Percentiles rank a stretch among this genome's conserved stretches.
These are phyloP conservation scores for Rapana venosa DNA, from an alignment of 2,888 invertebrate species.

Conservation along the genomic window DNA sequence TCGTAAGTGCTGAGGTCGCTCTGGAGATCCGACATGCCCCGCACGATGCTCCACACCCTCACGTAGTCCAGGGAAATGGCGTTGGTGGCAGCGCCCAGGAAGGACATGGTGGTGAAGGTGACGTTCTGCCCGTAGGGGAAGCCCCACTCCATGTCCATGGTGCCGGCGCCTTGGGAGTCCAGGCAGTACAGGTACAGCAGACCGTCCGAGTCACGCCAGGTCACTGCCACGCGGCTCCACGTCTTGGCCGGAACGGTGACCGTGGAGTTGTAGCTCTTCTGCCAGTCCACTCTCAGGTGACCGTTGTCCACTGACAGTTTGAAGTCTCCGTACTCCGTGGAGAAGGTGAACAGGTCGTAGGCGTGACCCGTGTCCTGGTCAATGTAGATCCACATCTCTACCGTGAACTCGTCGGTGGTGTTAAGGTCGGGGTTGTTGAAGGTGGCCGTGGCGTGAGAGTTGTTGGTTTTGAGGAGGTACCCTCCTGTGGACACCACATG, in stretches of 20 bases:
- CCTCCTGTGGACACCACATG: slow-evolving; percentile 4
- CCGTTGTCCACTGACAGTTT: slow-evolving; percentile 16
- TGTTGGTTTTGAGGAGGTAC: background rate
- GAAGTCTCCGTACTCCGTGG: background rate
- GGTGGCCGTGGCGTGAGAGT: background rate
- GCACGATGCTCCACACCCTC: slow-evolving; percentile 72
- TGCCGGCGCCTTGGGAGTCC: background rate
- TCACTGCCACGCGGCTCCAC: slow-evolving; percentile 37
- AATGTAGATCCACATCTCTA: slow-evolving; percentile 33
- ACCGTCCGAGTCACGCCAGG: slow-evolving; percentile 32
- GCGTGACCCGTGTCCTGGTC: background rate
- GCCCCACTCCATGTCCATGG: slow-evolving; percentile 22
- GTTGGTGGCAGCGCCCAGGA: slow-evolving; percentile 20
- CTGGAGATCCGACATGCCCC: slow-evolving; percentile 63
- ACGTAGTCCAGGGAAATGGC: slow-evolving; percentile 77
- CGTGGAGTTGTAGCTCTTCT: slow-evolving; percentile 33
- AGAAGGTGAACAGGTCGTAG: slow-evolving; percentile 25
- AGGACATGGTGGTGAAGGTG: slow-evolving; percentile 8
- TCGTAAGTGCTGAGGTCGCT: slow-evolving; percentile 46
- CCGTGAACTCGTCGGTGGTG: slow-evolving; percentile 23
- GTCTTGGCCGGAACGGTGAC: slow-evolving; percentile 16
- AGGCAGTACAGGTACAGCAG: slow-evolving; percentile 30
- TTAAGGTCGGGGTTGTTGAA: background rate
- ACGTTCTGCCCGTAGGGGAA: slow-evolving; percentile 31
- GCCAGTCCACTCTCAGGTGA: slow-evolving; percentile 17